Base-by-base conservation (phyloP, 2,888 invertebrate genomes). In the Apamea epomidion region DNA sequence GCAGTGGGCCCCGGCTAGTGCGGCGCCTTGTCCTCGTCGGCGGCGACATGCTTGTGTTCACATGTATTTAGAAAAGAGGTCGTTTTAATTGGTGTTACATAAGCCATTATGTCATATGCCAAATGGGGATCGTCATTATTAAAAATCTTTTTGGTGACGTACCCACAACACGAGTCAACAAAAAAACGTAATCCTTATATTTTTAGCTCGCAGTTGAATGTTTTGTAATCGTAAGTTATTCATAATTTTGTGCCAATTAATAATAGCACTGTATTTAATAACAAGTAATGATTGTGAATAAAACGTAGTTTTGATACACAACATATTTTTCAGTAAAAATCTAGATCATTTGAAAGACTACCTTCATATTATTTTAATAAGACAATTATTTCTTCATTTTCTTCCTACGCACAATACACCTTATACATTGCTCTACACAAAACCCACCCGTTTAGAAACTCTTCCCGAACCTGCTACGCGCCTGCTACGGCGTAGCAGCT, bases 401-500 rank as follows among this genome's bases (percentile, higher is more conserved):
- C 14, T 21, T 51, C n/a, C 14, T 18, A 18, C 45, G 48, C 25
- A 48, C 6, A 58, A 37, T 29, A 21, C 29, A 21, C 14, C 32
- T 5, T 21, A 18, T 14, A 32, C 32, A 54, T 25, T 32, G 4
- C 21, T 21, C 21, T 29, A 45, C 21, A 70, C 21, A 12, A 12
- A 73, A 29, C 45, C n/a, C 12, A 45, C 18, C 12, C n/a, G 1
- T 37, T 2, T 10, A 45, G 1, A 32, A 58, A 48, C 37, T 48
- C 8, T 62, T 18, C 60, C 68, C 8, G 51, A 29, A 0, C 12
- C 12, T 51, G 51, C 71, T 80, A 80, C 80, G 60, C 25, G 29
- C 60, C 48, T 25, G 54, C 81, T 80, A 80, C 67, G 65, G 14
- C 80, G 80, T 80, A 80, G 80, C 80, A 21, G 81, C 81, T 72